Evolutionary conservation across 2,113 vertebrate genomes (phyloP).

Genomic region (Camelus dromedarius): DNA sequence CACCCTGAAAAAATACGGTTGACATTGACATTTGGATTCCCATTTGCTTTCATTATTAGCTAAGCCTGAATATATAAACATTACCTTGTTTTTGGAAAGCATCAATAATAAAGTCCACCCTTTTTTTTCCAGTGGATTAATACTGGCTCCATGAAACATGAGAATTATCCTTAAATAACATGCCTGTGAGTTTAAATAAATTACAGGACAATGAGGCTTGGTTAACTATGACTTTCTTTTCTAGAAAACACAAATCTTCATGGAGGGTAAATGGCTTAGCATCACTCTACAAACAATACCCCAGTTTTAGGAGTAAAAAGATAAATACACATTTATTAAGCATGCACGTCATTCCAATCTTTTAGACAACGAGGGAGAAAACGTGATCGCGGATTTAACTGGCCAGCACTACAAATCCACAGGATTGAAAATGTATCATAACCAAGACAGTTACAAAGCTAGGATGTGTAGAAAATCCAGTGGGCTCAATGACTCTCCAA

Average conservation of each 20-base stretch:
- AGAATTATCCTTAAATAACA: background rate
- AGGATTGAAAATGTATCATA: background rate
- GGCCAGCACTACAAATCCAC: background rate
- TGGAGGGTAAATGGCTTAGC: background rate
- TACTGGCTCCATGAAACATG: background rate
- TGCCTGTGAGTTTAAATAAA: background rate
- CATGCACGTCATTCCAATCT: background rate
- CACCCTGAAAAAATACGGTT: background rate
- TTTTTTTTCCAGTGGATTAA: background rate
- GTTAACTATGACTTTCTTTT: background rate
- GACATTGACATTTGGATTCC: background rate
- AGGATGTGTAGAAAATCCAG: background rate
- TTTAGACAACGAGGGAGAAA: background rate
- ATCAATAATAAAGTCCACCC: background rate
- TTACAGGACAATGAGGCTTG: background rate
- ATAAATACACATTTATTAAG: background rate
- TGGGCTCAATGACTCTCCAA: background rate
- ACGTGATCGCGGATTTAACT: background rate
- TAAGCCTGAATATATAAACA: background rate
- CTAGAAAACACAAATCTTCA: conserved; percentile 20
- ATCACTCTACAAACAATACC: background rate
- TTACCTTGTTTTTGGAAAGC: conserved; percentile 6
- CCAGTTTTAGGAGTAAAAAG: background rate
- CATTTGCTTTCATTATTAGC: conserved; percentile 13
- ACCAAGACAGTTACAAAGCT: background rate